Base-by-base conservation (phyloP, 2,797 vertebrate species). In the Salarias fasciatus region DNA sequence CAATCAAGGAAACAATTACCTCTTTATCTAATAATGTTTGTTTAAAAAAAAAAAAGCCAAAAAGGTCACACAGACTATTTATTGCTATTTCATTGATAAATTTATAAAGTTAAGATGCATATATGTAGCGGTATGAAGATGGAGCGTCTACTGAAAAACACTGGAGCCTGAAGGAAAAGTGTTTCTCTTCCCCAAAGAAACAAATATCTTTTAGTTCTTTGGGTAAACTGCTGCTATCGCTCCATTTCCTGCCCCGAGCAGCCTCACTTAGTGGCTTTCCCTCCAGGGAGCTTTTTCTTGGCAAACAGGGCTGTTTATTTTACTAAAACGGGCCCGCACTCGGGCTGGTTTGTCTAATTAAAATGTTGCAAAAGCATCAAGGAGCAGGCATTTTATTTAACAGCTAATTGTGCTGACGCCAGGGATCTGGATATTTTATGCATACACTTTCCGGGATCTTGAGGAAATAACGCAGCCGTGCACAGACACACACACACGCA, bases 391-490 rank as follows among this genome's bases (percentile, higher is more conserved):
- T 96, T 97, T 97, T 96, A 97, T 97, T 98, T 96, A 96, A 94
- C 94, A 91, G 93, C 94, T 97, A 97, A 98, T 98, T 98, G 95
- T 95, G 94, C 94, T 92, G 93, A 96, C 96, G 93, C 95, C 90
- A 90, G 95, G 95, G 95, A 95, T 80, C 80, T 83, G 90, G 89
- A 79, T 91, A 93, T 94, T 96, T 96, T 95, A 95, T 95, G 94
- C 93, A 95, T 94, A 93, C 94, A 92, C 94, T 93, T 94, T 93
- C 90, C 91, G 92, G 94, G 93, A 95, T 94, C 94, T 94, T 89
- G 70, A 66, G 80, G 77, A 83, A 75, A 74, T 61, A 80, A 72
- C 65, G 72, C 71, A 64, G 44, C 53, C 18, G 60, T 43, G 52
- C 28, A 58, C 37, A 56, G 24, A 55, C 28, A 43, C 52, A 47